These are phyloP conservation scores for Nowickia ferox DNA, from an alignment of 2,888 invertebrate genomes.

Conservation along the genomic window DNA sequence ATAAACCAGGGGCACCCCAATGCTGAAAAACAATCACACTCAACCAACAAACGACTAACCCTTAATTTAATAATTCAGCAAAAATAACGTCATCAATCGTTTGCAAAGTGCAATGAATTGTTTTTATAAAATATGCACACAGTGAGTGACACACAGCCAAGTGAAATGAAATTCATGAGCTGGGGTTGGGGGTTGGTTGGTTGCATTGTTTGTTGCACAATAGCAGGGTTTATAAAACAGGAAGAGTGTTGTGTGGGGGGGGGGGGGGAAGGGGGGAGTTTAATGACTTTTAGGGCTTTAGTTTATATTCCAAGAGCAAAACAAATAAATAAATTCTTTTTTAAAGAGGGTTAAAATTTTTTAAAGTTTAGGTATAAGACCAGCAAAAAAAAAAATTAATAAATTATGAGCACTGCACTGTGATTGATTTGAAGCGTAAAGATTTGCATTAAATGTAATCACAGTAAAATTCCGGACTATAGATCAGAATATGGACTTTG, in stretches of 20 bases:
- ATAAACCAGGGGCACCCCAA: slow-evolving; percentile 35
- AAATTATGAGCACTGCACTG: background rate
- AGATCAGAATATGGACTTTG: too few species aligned
- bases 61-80: slow-evolving; percentile 56
- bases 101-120: slow-evolving; percentile 68
- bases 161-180: background rate
- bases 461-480: too few species aligned
- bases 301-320: slow-evolving; percentile 2
- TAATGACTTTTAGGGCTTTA: slow-evolving; percentile 44
- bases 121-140: slow-evolving; percentile 12
- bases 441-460: too few species aligned
- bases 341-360: background rate
- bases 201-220: background rate
- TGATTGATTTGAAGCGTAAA: background rate
- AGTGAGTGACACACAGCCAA: background rate
- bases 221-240: background rate
- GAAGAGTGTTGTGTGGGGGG: background rate
- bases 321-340: background rate
- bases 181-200: background rate
- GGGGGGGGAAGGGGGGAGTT: background rate
- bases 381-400: too few species aligned
- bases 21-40: slow-evolving; percentile 8
- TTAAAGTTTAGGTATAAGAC: background rate
- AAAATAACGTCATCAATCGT: slow-evolving; percentile 69
- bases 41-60: slow-evolving; percentile 45